Percentiles rank a stretch among this genome's conserved stretches.
Evolutionary conservation across 2,888 invertebrate genomes (phyloP).

Genomic region (Platycnemis pennipes): DNA sequence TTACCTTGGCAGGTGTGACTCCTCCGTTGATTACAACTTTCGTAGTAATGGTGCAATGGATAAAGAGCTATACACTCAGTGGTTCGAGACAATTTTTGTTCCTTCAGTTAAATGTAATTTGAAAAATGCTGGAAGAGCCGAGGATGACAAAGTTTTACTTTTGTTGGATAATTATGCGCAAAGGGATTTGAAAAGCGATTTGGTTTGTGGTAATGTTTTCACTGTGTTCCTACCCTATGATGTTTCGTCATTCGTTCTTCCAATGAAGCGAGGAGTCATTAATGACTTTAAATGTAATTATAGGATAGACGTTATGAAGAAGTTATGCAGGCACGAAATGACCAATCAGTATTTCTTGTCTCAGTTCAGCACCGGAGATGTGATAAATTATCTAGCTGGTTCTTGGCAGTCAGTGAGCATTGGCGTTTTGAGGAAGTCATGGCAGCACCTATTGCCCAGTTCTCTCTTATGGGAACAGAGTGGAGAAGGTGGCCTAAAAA

Average conservation of each 20-base stretch:
- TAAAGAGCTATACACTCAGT: background rate
- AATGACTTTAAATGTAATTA: background rate
- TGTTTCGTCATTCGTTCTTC: background rate
- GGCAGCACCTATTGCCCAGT: background rate
- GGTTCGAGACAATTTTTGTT: background rate
- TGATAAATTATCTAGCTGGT: background rate
- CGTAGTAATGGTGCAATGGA: background rate
- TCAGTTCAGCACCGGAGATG: background rate
- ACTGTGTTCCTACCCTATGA: background rate
- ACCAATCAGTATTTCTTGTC: background rate
- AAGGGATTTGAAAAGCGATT: background rate
- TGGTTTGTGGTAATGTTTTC: conserved; percentile 13
- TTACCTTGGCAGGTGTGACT: background rate
- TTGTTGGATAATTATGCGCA: background rate
- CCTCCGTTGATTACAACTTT: background rate
- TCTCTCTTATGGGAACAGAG: background rate
- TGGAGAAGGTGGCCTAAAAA: background rate
- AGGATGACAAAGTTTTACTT: background rate
- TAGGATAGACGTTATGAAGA: background rate
- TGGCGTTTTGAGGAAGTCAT: background rate
- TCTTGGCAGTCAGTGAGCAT: background rate
- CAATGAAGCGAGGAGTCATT: background rate
- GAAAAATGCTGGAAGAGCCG: background rate
- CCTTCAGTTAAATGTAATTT: background rate
- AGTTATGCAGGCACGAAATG: background rate